A percentile compares a stretch with the other conserved stretches of the same genome.
Evolutionary conservation across 1,140 invertebrate species (phyloP).

Genomic region (Tribolium madens): DNA sequence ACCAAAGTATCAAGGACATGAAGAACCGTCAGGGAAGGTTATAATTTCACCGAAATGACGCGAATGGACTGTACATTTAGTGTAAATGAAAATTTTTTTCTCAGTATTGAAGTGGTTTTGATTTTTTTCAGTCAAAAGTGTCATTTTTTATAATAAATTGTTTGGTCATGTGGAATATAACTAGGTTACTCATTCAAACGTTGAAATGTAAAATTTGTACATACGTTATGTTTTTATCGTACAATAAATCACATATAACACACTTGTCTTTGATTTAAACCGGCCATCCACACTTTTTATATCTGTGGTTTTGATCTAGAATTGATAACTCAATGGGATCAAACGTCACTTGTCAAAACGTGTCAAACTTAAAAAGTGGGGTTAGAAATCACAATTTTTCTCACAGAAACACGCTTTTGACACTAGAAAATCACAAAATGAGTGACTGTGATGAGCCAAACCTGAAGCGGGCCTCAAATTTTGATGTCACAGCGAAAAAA

Average conservation of each 20-base stretch:
- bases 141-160: slow-evolving; percentile 27
- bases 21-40: slow-evolving; percentile 70
- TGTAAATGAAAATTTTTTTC: slow-evolving; percentile 25
- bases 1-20: slow-evolving; percentile 86
- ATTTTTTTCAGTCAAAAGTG: neutral
- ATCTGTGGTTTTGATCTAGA: no score
- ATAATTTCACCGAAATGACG: slow-evolving; percentile 63
- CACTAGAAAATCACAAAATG: neutral
- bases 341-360: neutral
- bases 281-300: no score
- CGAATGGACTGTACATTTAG: slow-evolving; percentile 20
- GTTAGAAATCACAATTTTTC: neutral
- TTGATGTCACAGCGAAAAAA: neutral
- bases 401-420: neutral
- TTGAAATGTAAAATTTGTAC: slow-evolving; percentile 35
- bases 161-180: slow-evolving; percentile 2
- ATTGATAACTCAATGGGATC: no score
- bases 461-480: neutral
- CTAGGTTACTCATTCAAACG: neutral
- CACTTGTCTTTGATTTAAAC: neutral
- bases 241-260: slow-evolving; percentile 5
- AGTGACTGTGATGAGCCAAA: neutral
- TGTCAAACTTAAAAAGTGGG: neutral
- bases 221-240: slow-evolving; percentile 35
- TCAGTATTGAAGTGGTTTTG: slow-evolving; percentile 23